These are phyloP conservation scores for Gibbula magus DNA, from an alignment of 2,888 invertebrate genomes.

Conservation along the genomic window DNA sequence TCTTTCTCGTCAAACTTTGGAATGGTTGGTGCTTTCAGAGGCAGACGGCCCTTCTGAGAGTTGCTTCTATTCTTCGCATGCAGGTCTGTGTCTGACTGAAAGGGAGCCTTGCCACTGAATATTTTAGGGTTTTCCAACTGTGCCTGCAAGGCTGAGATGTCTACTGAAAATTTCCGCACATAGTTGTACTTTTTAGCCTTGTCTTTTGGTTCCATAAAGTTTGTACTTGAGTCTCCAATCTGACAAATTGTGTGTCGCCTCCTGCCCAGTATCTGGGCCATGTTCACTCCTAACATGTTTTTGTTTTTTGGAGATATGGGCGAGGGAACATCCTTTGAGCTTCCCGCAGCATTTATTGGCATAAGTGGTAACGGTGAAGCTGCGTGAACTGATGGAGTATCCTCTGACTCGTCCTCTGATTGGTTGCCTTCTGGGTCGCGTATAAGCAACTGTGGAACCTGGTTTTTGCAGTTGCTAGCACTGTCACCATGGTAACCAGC, in stretches of 20 bases:
- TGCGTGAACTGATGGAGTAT: conserved; percentile 10
- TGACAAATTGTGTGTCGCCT: conserved; percentile 68
- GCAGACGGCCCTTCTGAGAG: background rate
- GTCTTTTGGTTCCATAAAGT: conserved; percentile 49
- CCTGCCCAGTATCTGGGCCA: conserved; percentile 64
- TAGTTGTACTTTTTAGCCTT: conserved; percentile 70
- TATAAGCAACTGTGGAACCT: conserved; percentile 6
- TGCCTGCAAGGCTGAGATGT: conserved; percentile 71
- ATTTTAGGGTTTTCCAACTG: conserved; percentile 73
- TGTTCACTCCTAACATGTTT: conserved; percentile 59
- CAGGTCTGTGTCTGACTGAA: conserved; percentile 59
- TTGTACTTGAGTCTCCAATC: conserved; percentile 57
- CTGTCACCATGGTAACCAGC: background rate
- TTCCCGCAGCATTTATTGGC: background rate
- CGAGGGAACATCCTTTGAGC: background rate
- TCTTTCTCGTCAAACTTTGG: conserved; percentile 22
- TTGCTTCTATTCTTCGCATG: conserved; percentile 21
- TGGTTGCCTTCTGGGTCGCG: conserved; percentile 2
- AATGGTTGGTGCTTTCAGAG: conserved; percentile 17
- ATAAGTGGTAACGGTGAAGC: conserved; percentile 10
- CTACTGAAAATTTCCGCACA: conserved; percentile 73
- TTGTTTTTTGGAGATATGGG: conserved; percentile 26
- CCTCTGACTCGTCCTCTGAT: conserved; percentile 23
- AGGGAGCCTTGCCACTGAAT: conserved; percentile 57
- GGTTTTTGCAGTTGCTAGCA: background rate